These are phyloP conservation scores for Proisotoma minuta DNA, from an alignment of 2,888 invertebrate genomes.

Conservation along the genomic window DNA sequence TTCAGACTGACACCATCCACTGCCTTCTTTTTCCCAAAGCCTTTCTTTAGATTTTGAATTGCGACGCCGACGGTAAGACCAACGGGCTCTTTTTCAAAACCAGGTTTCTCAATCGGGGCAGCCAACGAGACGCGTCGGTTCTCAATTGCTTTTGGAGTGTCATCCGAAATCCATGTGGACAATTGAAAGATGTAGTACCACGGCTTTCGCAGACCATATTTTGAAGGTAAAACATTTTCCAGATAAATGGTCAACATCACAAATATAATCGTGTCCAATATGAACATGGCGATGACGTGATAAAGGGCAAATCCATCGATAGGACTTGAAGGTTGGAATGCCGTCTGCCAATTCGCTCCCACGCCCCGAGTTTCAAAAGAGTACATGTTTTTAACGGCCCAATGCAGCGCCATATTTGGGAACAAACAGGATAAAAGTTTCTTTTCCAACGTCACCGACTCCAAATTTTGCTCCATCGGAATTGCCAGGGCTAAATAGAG, in stretches of 20 bases:
- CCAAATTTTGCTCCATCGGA: slow-evolving; percentile 39
- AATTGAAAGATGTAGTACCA: slow-evolving; percentile 63
- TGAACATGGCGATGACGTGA: slow-evolving; percentile 49
- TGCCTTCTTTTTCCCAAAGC: slow-evolving; percentile 54
- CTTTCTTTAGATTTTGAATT: slow-evolving; percentile 49
- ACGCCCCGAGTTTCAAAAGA: slow-evolving; percentile 47
- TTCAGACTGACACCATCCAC: slow-evolving; percentile 67
- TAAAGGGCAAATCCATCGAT: slow-evolving; percentile 49
- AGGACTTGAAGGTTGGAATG: slow-evolving; percentile 49
- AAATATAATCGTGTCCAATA: slow-evolving; percentile 52
- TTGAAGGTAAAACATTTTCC: slow-evolving; percentile 62
- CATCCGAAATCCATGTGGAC: slow-evolving; percentile 38
- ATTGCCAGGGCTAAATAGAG: slow-evolving; percentile 44
- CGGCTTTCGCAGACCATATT: slow-evolving; percentile 63
- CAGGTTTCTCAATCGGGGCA: slow-evolving; percentile 26
- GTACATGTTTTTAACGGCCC: slow-evolving; percentile 47
- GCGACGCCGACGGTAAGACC: slow-evolving; percentile 50
- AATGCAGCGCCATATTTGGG: slow-evolving; percentile 49
- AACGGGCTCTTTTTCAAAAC: slow-evolving; percentile 52
- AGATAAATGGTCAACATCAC: slow-evolving; percentile 60
- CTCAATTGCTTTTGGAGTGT: neutral
- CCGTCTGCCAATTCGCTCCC: slow-evolving; percentile 50
- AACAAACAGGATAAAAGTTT: slow-evolving; percentile 46
- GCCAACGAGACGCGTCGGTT: slow-evolving; percentile 12
- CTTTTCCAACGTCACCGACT: slow-evolving; percentile 32